Evolutionary conservation across 2,888 invertebrate species (phyloP).

Genomic region (Cartodere bifasciata): DNA sequence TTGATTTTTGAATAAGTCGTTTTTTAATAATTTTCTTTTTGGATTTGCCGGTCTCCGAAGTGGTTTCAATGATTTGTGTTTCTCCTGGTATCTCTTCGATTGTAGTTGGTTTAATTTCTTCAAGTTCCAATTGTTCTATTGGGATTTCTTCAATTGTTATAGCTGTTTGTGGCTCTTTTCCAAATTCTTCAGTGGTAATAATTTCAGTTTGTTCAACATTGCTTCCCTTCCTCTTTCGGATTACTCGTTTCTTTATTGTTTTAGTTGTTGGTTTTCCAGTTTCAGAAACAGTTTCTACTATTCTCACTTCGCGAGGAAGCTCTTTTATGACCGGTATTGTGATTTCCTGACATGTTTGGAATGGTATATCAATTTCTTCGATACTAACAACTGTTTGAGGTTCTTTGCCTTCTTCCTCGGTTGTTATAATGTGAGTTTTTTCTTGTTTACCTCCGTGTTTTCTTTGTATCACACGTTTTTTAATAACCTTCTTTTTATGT

Average conservation of each 20-base stretch:
- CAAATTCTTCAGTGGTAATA: constrained; percentile 33
- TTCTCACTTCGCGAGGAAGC: constrained; percentile 22
- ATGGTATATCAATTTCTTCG: constrained; percentile 15
- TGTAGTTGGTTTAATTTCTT: no score
- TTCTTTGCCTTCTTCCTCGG: constrained; percentile 22
- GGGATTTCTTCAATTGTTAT: constrained; percentile 24
- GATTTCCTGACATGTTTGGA: constrained; percentile 16
- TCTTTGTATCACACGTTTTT: constrained; percentile 30
- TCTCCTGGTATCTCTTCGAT: constrained; percentile 14
- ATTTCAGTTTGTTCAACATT: constrained; percentile 37
- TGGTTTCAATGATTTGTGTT: constrained; percentile 15
- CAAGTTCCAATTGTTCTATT: no score
- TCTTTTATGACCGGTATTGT: constrained; percentile 19
- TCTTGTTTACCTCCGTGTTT: constrained; percentile 29
- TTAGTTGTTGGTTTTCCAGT: constrained; percentile 21
- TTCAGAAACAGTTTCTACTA: constrained; percentile 18
- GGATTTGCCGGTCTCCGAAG: constrained; percentile 13
- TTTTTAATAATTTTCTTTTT: constrained; percentile 28
- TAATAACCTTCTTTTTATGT: constrained; percentile 19
- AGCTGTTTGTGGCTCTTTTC: constrained; percentile 31
- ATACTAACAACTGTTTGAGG: constrained; percentile 20
- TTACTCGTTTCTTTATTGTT: constrained; percentile 27
- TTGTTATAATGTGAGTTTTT: constrained; percentile 29
- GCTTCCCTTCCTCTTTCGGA: constrained; percentile 32
- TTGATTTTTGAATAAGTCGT: constrained; percentile 27